Base-by-base conservation (phyloP, 1,140 invertebrate genomes). In the Chrysomallon squamiferum region DNA sequence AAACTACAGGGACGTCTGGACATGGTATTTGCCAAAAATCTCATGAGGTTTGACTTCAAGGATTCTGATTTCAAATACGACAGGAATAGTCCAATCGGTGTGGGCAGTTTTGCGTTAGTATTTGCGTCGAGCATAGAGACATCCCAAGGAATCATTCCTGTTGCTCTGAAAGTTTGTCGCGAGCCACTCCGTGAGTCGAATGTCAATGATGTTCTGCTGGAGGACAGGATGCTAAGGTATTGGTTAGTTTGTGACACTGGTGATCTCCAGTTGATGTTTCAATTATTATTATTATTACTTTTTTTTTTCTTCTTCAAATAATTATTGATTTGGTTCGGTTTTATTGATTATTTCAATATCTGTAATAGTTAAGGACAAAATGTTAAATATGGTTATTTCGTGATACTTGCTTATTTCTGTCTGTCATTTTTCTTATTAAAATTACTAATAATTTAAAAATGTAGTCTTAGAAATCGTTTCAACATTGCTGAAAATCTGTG, bases 41-140 rank as follows among this genome's bases (percentile, higher is more conserved):
- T 80, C 20, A 78, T 81, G 75, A 52, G 50, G 3, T 73, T 75
- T 32, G 77, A 81, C 30, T 78, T 70, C 59, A 58, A 65, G 13
- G 32, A 74, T 11, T 50, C 65, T 32, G 71, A 79, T 18, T 11
- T 81, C n/a, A 43, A 47, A 3, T 76, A 69, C 49, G 66, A 68
- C 45, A 29, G 29, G 25, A 59, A 45, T 0, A 68, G 63, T 0
- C 43, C 75, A 5, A 59, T 82, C 0, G 80, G 80, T n/a, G 69
- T 43, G 20, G 80, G 80, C 25, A 72, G 71, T 52, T 82, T 82
- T 69, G 80, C 78, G 2, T 70, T 70, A 25, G 80, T 82, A 9
- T 80, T 63, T 59, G 70, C 65, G 41, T 68, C 68, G 4, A 65
- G 63, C 2, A 50, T 78, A 7, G 59, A 11, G 18, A 29, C 57